Percentiles rank a stretch among this genome's conserved stretches.
These are phyloP conservation scores for Darwinula stevensoni DNA, from an alignment of 2,888 invertebrate species.

Conservation along the genomic window DNA sequence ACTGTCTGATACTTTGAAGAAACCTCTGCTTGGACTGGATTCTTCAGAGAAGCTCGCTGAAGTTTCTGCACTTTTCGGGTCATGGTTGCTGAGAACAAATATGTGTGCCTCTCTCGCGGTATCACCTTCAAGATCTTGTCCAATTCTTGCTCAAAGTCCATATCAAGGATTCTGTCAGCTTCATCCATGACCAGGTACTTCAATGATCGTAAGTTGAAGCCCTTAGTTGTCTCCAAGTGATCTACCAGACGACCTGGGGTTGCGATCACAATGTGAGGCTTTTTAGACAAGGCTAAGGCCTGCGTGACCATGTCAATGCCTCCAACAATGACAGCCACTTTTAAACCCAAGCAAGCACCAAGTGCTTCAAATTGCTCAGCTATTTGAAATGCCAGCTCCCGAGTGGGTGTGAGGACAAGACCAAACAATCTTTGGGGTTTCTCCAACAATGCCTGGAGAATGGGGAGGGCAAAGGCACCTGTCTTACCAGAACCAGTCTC, in stretches of 20 bases:
- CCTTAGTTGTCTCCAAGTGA: slow-evolving; percentile 92
- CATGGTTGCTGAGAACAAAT: slow-evolving; percentile 96
- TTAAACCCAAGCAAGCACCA: slow-evolving; percentile 71
- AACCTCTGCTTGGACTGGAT: slow-evolving; percentile 83
- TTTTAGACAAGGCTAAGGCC: slow-evolving; percentile 60
- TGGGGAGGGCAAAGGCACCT: slow-evolving; percentile 87
- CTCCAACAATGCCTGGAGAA: slow-evolving; percentile 61
- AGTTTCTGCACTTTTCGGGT: slow-evolving; percentile 87
- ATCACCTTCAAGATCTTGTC: slow-evolving; percentile 79
- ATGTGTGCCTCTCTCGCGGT: slow-evolving; percentile 67
- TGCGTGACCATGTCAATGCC: slow-evolving; percentile 98
- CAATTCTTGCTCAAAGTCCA: slow-evolving; percentile 95
- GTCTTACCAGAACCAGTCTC: slow-evolving; percentile 87
- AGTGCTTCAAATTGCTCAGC: slow-evolving; percentile 93
- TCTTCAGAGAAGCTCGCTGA: slow-evolving; percentile 69
- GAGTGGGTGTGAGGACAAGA: slow-evolving; percentile 71
- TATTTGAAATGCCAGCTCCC: slow-evolving; percentile 94
- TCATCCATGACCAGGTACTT: slow-evolving; percentile 94
- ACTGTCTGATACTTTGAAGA: slow-evolving; percentile 95
- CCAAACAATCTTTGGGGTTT: slow-evolving; percentile 83
- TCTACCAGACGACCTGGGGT: slow-evolving; percentile 86
- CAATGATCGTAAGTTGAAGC: slow-evolving; percentile 62
- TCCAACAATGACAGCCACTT: slow-evolving; percentile 86
- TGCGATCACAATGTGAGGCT: slow-evolving; percentile 87
- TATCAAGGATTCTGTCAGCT: slow-evolving; percentile 90